Percentiles rank a stretch among this genome's conserved stretches.
Conservation (phyloP, 2,888 invertebrate genomes). For the Eristalis intricaria region DNA sequence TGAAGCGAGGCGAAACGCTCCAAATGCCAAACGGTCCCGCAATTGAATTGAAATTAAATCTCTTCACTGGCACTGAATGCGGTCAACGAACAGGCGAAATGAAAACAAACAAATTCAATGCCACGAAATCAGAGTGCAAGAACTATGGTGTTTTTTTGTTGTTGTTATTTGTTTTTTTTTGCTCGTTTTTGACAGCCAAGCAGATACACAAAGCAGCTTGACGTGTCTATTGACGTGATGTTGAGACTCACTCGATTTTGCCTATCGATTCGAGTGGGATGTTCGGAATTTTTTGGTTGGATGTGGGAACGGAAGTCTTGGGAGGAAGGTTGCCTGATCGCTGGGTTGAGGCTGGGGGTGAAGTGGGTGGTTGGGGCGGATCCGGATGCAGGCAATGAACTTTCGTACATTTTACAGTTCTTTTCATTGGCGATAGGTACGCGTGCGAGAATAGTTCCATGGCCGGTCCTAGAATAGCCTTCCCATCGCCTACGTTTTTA, state of each 20-base stretch:
- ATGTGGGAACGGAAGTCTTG: neutral
- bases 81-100: constrained; percentile 22
- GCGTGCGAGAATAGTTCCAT: no score
- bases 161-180: neutral
- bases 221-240: neutral
- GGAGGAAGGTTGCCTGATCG: neutral
- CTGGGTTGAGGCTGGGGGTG: neutral
- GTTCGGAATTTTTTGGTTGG: neutral
- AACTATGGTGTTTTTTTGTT: neutral
- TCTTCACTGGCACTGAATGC: neutral
- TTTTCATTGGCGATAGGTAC: no score
- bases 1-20: neutral
- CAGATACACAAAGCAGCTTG: constrained; percentile 10
- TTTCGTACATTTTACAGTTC: no score
- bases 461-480: no score
- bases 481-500: no score
- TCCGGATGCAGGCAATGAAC: neutral
- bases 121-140: constrained; percentile 31
- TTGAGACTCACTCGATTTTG: neutral
- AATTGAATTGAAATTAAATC: constrained; percentile 12
- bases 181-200: neutral
- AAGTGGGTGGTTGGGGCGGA: no score
- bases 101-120: constrained; percentile 22
- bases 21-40: neutral
- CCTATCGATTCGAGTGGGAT: neutral